These are phyloP conservation scores for Cryptocheilus praepositus DNA, from an alignment of 2,888 invertebrate species.

Conservation along the genomic window DNA sequence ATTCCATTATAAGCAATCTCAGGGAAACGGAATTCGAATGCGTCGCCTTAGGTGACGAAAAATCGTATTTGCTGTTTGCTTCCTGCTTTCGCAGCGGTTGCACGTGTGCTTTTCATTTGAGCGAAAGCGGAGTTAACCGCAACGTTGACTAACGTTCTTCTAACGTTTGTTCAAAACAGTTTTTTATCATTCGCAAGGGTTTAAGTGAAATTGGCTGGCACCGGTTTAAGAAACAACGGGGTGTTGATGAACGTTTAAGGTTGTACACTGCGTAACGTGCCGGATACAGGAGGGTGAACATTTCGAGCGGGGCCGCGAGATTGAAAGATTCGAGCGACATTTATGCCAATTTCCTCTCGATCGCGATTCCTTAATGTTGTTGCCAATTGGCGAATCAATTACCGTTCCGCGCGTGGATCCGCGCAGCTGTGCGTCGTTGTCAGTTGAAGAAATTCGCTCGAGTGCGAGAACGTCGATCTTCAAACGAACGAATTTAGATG, in stretches of 20 bases:
- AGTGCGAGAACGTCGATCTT: conserved; percentile 22
- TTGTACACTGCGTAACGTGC: conserved; percentile 27
- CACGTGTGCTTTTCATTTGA: no score
- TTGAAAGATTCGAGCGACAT: conserved; percentile 70
- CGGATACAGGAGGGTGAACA: conserved; percentile 40
- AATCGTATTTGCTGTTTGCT: no score
- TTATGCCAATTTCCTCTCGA: conserved; percentile 71
- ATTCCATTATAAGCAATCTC: no score
- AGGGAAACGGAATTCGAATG: no score
- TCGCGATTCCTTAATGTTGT: conserved; percentile 70
- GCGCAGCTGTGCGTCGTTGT: conserved; percentile 18
- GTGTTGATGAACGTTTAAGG: conserved; percentile 35
- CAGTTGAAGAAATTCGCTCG: neutral
- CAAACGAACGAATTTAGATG: conserved; percentile 60
- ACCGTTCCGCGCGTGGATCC: conserved; percentile 27
- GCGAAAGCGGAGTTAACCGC: no score
- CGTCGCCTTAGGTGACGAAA: no score
- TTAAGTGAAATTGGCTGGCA: no score
- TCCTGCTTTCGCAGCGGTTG: no score
- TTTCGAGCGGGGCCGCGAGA: conserved; percentile 59
- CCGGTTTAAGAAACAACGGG: no score
- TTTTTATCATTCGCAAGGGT: no score
- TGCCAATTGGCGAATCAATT: conserved; percentile 71
- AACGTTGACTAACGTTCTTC: no score
- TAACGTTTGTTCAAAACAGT: no score